phyloP scores from a whole-genome alignment of 2,888 invertebrate genomes.

The Abrostola triplasia region DNA sequence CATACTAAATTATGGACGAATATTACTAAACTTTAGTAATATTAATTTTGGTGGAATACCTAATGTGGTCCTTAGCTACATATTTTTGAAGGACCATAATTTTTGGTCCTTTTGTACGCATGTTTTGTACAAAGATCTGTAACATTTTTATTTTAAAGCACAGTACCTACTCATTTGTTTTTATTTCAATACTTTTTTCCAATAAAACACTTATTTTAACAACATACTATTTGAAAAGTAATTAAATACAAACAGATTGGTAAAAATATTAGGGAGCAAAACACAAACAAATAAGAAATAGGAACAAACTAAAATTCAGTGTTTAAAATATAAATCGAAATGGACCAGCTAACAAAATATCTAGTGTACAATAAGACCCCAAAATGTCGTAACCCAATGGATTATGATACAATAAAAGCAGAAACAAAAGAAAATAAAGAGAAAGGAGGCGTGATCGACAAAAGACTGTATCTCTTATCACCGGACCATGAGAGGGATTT shows the following conservation, averaged over 20 bases:
- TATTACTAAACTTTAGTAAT: too few relatives aligned
- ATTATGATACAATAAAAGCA: conserved; percentile 74
- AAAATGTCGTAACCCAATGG: conserved; percentile 71
- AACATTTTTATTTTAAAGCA: too few relatives aligned
- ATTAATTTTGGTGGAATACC: too few relatives aligned
- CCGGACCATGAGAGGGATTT: conserved; percentile 72
- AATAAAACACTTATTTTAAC: background rate
- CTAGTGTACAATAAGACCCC: conserved; percentile 82
- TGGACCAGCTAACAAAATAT: conserved; percentile 80
- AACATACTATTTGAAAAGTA: conserved; percentile 8
- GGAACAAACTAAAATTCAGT: conserved; percentile 5
- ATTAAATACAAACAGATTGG: conserved; percentile 2
- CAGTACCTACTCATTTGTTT: too few relatives aligned
- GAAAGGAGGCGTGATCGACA: conserved; percentile 66
- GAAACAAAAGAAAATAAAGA: conserved; percentile 65
- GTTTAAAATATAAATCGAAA: conserved; percentile 44
- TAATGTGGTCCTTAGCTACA: background rate
- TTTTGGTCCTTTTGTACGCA: background rate
- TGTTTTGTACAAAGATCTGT: too few relatives aligned
- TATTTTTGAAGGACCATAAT: background rate
- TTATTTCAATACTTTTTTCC: too few relatives aligned
- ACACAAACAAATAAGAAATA: background rate
- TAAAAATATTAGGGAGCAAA: background rate
- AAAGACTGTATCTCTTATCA: conserved; percentile 75
- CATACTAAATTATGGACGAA: background rate